A percentile compares a stretch with the other conserved stretches of the same genome.
Conservation (phyloP, 2,797 vertebrate genomes). For the Morus bassanus region DNA sequence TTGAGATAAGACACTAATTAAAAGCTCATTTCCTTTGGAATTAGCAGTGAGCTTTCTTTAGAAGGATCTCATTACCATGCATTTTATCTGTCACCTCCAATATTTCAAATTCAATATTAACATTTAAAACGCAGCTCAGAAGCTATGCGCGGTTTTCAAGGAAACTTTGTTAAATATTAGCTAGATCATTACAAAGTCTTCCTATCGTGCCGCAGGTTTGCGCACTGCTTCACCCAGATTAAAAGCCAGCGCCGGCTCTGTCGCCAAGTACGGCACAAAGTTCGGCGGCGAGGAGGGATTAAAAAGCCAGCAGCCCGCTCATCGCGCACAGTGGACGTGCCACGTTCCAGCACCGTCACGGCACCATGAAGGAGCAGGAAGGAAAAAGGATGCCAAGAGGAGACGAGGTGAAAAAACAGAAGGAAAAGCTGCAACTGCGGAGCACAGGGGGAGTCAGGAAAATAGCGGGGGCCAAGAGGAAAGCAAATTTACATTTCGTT, state of each 20-base stretch:
- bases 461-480: accelerated
- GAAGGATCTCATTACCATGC: not conserved
- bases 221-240: not conserved
- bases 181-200: not conserved
- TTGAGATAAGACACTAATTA: constrained; percentile 16
- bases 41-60: not conserved
- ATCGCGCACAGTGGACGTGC: not conserved
- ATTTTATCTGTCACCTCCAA: not conserved
- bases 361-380: not conserved
- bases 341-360: accelerated
- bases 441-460: not conserved
- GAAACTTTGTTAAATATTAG: not conserved
- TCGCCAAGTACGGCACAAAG: not conserved
- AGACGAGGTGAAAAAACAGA: not conserved
- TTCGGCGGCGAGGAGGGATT: not conserved
- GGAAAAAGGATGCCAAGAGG: not conserved
- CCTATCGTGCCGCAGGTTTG: not conserved
- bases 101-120: not conserved
- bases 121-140: not conserved
- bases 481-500: not conserved
- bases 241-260: not conserved
- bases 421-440: not conserved
- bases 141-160: not conserved
- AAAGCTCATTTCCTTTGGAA: constrained; percentile 3
- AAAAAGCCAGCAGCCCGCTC: not conserved